Evolutionary conservation across 2,113 vertebrate genomes (phyloP), one percentile per base, ranked within the genome.

Genomic region (Muntiacus reevesi): DNA sequence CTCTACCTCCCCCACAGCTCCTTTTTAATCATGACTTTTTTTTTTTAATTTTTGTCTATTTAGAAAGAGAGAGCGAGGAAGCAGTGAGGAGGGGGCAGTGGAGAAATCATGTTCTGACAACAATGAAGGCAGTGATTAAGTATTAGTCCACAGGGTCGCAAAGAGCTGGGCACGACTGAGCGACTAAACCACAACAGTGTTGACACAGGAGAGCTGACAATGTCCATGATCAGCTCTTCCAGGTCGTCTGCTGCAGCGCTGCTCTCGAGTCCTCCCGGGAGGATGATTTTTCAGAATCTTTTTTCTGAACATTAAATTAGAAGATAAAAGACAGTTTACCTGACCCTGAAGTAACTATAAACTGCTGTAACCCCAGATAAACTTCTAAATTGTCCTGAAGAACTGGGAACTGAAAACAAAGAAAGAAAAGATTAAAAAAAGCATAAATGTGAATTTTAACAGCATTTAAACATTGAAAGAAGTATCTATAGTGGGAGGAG

Each of bases 341-440:
- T 99, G 99, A 99, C 95, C 99, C 99, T 62, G 99, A 99, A 71
- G 99, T 99, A 94, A 99, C 99, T 85, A 99, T 98, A 43, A 99
- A 99, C 98, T 99, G 99, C 98, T 99, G 99, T 95, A 99, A 99
- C 87, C 99, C 99, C 97, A 99, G 99, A 95, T 99, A 99, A 45
- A 99, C 99, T 40, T 99, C 99, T 98, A 99, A 97, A 98, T 99
- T 99, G 93, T 99, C 99, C 98, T 99, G 99, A 93, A 99, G 99
- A 97, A 99, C 99, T 30, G 99, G 99, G 95, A 99, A 99, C 99
- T 99, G 95, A 52, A 98, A 93, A 94, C 81, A 96, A 96, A 98
- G 54, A 98, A 64, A 98, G 5, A 94, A 98, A 74, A 87, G 28
- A 62, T 94, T 84, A 82, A 93, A 84, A 10, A 82, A 55, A 67